phyloP scores from a whole-genome alignment of 2,888 invertebrate species.

The Opisthograptis luteolata region DNA sequence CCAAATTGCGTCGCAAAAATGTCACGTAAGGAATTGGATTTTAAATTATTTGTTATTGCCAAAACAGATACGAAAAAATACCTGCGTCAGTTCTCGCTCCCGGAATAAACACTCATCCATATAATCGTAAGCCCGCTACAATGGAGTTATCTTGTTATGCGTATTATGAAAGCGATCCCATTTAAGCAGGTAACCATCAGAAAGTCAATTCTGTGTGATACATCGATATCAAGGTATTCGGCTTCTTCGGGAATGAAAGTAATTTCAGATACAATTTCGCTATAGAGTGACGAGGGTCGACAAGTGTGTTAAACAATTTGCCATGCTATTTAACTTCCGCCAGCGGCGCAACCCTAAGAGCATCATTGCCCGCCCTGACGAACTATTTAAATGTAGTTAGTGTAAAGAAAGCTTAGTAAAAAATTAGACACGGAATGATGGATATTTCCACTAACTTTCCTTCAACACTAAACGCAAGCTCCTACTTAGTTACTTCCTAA shows the following conservation, averaged over 20 bases:
- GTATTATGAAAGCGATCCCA: constrained; percentile 46
- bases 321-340: constrained; percentile 61
- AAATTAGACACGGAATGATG: constrained; percentile 6
- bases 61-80: constrained; percentile 19
- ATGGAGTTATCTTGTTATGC: constrained; percentile 35
- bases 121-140: constrained; percentile 26
- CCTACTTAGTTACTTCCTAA: background rate
- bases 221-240: constrained; percentile 39
- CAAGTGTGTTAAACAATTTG: constrained; percentile 72
- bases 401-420: constrained; percentile 6
- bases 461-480: background rate
- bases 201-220: constrained; percentile 44
- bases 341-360: constrained; percentile 32
- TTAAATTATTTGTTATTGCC: constrained; percentile 36
- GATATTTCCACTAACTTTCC: constrained; percentile 1
- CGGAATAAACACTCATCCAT: constrained; percentile 18
- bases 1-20: constrained; percentile 25
- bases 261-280: constrained; percentile 55
- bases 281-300: constrained; percentile 60
- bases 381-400: constrained; percentile 35
- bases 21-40: constrained; percentile 36
- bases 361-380: constrained; percentile 15
- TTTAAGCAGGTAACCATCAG: constrained; percentile 44
- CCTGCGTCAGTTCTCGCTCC: background rate
- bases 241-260: constrained; percentile 44